Evolutionary conservation across 92 coral and sea anemone species (phyloP), one percentile per base, ranked within the genome.

Genomic region (Umimayanthus kanabou): DNA sequence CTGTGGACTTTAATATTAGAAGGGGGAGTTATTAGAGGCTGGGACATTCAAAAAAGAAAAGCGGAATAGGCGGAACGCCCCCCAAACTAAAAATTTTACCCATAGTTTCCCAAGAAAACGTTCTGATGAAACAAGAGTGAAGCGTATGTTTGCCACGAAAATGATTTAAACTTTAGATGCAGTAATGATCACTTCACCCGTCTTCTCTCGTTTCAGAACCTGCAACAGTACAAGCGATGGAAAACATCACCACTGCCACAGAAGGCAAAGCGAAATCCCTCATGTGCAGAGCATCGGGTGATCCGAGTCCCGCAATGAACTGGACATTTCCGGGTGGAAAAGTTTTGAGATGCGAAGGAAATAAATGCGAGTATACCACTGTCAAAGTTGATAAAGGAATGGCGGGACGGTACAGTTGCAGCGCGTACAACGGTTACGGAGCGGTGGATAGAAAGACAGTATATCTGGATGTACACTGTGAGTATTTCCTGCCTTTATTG

Each of bases 391-490:
- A 22, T 4, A 69, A 64, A 71, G n/a, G 9, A 9, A 69, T 37
- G 77, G 26, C 47, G 45, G 86, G 86, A 42, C 69, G 23, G 77
- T 82, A 82, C 77, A 82, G 58, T 13, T 82, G 86, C 33, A 69
- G 86, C 13, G 77, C 86, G 20, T 82, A 43, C 65, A 82, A 82
- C 18, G 86, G 86, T 1, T 82, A 64, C n/a, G 86, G 86, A 82
- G 77, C 61, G 8, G 13, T 67, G 77, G 64, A 42, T 5, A 82
- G 10, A 13, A 73, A 43, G 43, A 16, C 9, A 7, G 4, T 82
- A 37, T 42, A 23, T 47, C 64, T 82, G 0, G 77, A 82, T 45
- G 86, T 82, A 5, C 25, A 67, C 39, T 82, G 86, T 82, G 16
- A 82, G 86, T 82, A 69, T 2, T 0, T 39, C 50, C 16, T 39